Evolutionary conservation across 2,113 vertebrate species (phyloP), one percentile per base, ranked within the genome.

Genomic region (Balaeniceps rex): DNA sequence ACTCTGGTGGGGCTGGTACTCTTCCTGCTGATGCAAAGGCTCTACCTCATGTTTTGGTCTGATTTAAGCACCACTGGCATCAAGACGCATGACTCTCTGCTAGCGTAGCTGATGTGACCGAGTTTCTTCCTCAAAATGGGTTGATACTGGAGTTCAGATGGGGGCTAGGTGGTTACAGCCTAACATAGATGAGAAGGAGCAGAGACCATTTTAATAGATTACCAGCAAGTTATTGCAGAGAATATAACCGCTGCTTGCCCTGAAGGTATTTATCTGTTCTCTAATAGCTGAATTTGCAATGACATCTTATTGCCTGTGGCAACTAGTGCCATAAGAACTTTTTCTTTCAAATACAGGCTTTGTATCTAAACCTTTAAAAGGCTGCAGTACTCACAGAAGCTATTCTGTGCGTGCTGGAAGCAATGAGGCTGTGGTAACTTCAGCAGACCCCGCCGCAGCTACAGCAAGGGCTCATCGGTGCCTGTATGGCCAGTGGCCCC

Each of bases 391-490:
- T 24, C 1, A 1, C 61, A 60, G 90, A 46, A 75, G 74, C 19
- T 42, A 22, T 7, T 0, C 3, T 40, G 2, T 23, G 49, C 0
- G 5, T 47, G 42, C 60, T 83, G 72, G 55, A 49, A 83, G 55
- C 54, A n/a, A 5, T 21, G n/a, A 29, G 76, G 38, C 79, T 65
- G 54, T 47, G 63, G 54, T 28, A 8, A 11, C 29, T 79, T 79
- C 52, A 51, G 71, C 63, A 60, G 61, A 51, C 22, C 10, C 11
- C 1, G 2, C 42, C 1, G 1, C 55, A 78, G 42, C 65, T 63
- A 33, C 64, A 63, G 40, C 0, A 1, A 33, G 69, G 69, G 36
- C 34, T 1, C 2, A 7, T 11, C 0, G 1, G 34, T 31, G 55
- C 63, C 40, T 36, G 47, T 2, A 0, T 3, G 10, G 61, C 19